phyloP scores from a whole-genome alignment of 2,113 vertebrate species.

The Nematolebias whitei region DNA sequence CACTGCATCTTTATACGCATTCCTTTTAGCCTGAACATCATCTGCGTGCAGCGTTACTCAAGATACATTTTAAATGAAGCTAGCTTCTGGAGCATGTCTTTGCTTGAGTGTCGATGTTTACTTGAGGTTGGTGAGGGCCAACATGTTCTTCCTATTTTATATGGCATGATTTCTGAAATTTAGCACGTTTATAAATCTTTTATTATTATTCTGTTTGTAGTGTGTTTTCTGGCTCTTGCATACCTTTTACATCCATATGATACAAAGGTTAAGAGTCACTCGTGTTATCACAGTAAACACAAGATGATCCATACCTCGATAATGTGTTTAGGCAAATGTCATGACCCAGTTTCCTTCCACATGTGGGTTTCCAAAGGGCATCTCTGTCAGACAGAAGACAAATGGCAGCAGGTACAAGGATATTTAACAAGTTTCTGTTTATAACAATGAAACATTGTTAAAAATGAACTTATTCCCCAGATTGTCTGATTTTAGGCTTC shows the following conservation, averaged over 20 bases:
- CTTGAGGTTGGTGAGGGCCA: no score
- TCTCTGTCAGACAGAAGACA: constrained; percentile 10
- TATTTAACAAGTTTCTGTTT: not conserved
- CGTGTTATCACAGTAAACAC: not conserved
- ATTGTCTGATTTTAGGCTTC: no score
- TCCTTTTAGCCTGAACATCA: not conserved
- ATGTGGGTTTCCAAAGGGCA: constrained; percentile 29
- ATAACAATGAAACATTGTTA: not conserved
- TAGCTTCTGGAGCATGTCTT: no score
- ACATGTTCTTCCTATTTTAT: no score
- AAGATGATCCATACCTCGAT: not conserved
- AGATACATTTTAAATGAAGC: no score
- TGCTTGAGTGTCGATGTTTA: no score
- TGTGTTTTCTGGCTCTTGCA: not conserved
- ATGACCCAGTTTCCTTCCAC: constrained; percentile 19
- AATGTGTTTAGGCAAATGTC: not conserved
- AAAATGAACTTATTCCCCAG: no score
- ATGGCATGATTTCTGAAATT: not conserved
- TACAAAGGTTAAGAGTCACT: not conserved
- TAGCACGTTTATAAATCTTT: not conserved
- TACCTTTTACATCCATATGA: not conserved
- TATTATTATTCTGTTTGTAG: not conserved
- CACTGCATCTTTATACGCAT: not conserved
- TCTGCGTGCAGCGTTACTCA: no score
- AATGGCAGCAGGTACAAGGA: not conserved